Evolutionary conservation across 2,888 invertebrate genomes (phyloP).

Genomic region (Nephrotoma appendiculata): DNA sequence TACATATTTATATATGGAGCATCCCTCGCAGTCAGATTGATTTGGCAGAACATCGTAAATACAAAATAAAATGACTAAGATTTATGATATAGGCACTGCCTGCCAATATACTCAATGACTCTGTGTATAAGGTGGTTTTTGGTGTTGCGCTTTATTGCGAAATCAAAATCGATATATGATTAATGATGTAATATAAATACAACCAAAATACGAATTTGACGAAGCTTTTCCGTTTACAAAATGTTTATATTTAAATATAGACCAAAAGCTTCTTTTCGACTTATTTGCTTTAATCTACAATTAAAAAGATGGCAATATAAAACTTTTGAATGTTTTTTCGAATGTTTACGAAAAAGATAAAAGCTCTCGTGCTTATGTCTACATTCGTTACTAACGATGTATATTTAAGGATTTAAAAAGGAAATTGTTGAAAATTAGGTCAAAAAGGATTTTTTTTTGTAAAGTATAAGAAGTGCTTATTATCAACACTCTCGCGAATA

Average conservation of each 20-base stretch:
- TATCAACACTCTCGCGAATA: background rate
- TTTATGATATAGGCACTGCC: background rate
- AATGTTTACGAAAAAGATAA: background rate
- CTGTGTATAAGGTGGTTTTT: background rate
- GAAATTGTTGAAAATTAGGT: background rate
- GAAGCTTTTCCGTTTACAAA: no score
- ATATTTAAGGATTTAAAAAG: background rate
- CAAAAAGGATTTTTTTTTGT: background rate
- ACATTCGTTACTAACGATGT: background rate
- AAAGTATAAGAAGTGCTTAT: background rate
- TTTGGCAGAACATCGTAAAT: background rate
- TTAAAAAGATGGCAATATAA: background rate
- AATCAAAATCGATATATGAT: background rate
- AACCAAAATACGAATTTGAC: no score
- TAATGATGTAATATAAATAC: background rate
- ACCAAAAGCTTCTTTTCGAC: no score
- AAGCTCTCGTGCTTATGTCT: background rate
- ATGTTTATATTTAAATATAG: no score
- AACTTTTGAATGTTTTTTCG: background rate
- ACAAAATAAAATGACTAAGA: background rate
- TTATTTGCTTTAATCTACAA: background rate
- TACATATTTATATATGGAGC: background rate
- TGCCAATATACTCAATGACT: background rate
- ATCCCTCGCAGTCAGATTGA: background rate
- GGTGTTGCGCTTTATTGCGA: no score